phyloP scores from a whole-genome alignment of 2,888 invertebrate genomes.

The Pherbina coryleti region DNA sequence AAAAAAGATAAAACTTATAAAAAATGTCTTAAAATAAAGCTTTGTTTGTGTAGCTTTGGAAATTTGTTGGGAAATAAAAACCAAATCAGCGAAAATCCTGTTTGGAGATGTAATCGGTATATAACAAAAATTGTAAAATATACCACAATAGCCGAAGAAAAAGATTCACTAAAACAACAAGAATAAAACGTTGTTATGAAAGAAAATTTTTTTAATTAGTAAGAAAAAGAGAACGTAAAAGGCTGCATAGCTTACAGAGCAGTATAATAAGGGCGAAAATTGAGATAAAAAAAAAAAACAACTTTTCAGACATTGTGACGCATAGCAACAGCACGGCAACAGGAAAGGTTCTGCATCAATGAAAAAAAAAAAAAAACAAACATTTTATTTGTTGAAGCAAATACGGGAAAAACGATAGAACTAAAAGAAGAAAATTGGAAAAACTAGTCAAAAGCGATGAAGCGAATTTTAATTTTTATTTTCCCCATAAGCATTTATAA shows the following conservation, averaged over 20 bases:
- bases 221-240: background rate
- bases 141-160: background rate
- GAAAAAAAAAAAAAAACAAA: background rate
- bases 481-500: too few relatives aligned
- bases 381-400: too few relatives aligned
- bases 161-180: background rate
- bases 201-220: background rate
- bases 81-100: too few relatives aligned
- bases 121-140: background rate
- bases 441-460: too few relatives aligned
- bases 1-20: too few relatives aligned
- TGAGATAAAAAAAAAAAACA: background rate
- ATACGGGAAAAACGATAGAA: background rate
- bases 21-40: too few relatives aligned
- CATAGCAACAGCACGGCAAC: constrained; percentile 13
- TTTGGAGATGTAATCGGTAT: too few relatives aligned
- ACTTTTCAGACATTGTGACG: background rate
- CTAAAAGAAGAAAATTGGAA: background rate
- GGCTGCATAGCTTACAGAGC: too few relatives aligned
- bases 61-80: too few relatives aligned
- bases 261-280: background rate
- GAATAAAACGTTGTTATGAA: too few relatives aligned
- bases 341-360: constrained; percentile 1
- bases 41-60: too few relatives aligned
- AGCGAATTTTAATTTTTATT: too few relatives aligned